Percentiles rank a stretch among this genome's conserved stretches.
Conservation (phyloP, 2,113 vertebrate species). For the Corapipo altera region DNA sequence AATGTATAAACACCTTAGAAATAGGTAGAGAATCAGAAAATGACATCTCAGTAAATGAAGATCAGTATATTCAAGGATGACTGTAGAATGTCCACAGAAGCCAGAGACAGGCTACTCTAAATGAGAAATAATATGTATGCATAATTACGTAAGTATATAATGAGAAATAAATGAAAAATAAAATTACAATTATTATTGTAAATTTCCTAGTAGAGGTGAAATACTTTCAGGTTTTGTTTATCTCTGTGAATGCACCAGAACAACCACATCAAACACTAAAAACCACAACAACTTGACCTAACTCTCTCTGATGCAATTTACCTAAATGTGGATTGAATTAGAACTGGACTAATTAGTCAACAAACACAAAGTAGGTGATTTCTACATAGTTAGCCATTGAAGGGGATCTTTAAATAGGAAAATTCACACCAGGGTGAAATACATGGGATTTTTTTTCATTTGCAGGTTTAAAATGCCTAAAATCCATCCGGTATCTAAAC, state of each 20-base stretch:
- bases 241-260: neutral
- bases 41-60: neutral
- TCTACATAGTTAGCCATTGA: neutral
- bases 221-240: neutral
- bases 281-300: neutral
- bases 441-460: neutral
- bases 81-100: neutral
- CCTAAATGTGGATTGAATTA: constrained; percentile 14
- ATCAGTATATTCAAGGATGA: neutral
- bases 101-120: neutral
- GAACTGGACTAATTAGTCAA: constrained; percentile 18
- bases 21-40: neutral
- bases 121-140: neutral
- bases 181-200: neutral
- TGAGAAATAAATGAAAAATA: neutral
- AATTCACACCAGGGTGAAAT: neutral
- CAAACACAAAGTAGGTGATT: constrained; percentile 9
- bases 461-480: neutral
- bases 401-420: neutral
- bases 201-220: neutral
- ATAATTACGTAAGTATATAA: neutral
- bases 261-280: neutral
- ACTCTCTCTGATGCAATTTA: constrained; percentile 10
- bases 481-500: neutral
- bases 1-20: neutral